These are phyloP conservation scores for Boloria euphrosyne DNA, from an alignment of 2,888 invertebrate species.

Conservation along the genomic window DNA sequence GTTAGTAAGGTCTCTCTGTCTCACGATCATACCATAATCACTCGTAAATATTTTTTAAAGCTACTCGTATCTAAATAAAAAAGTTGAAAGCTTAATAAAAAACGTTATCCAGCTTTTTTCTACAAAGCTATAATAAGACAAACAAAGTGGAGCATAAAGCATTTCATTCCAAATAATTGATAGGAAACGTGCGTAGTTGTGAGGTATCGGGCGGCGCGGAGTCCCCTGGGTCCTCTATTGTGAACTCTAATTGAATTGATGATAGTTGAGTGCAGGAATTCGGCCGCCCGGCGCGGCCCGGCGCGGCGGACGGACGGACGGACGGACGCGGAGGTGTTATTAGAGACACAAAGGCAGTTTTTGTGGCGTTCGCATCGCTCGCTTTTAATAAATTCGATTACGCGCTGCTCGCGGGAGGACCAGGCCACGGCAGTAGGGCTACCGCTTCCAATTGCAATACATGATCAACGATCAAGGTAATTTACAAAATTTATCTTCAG, in stretches of 20 bases:
- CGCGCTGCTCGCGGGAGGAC: conserved; percentile 28
- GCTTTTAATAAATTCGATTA: conserved; percentile 44
- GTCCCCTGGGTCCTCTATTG: conserved; percentile 19
- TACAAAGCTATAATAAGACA: conserved; percentile 11
- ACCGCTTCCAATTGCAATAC: background rate
- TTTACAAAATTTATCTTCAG: too few species aligned
- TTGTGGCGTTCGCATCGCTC: conserved; percentile 30
- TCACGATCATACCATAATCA: background rate
- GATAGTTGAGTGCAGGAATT: conserved; percentile 28
- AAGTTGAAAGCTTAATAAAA: background rate
- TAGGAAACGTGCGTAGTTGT: conserved; percentile 14
- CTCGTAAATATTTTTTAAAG: background rate
- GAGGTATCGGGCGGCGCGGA: conserved; percentile 10
- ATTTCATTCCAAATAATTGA: conserved; percentile 27
- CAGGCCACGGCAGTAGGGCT: background rate
- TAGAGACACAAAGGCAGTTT: conserved; percentile 33
- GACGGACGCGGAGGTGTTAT: conserved; percentile 20
- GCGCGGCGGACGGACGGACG: background rate
- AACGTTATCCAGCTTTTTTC: background rate
- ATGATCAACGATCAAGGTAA: too few species aligned
- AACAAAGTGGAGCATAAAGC: conserved; percentile 21
- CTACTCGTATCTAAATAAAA: background rate
- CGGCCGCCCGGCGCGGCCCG: background rate
- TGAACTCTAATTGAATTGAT: conserved; percentile 35
- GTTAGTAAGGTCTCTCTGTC: too few species aligned